These are phyloP conservation scores for Salarias fasciatus DNA, from an alignment of 2,797 vertebrate species.

Conservation along the genomic window DNA sequence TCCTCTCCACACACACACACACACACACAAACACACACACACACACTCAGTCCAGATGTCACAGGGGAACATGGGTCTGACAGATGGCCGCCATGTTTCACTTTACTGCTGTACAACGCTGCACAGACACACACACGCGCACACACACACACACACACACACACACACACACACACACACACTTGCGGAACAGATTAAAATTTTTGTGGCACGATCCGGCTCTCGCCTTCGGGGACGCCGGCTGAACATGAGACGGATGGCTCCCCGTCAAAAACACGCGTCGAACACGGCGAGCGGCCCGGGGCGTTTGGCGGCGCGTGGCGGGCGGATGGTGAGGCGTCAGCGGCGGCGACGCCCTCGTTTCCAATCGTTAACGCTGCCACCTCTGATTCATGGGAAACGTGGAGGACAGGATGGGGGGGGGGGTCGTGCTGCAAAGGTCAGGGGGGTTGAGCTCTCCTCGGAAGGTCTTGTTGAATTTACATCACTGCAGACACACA, in stretches of 20 bases:
- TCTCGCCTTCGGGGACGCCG: neutral
- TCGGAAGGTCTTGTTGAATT: too few relatives aligned
- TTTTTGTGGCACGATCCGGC: neutral
- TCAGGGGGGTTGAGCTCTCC: too few relatives aligned
- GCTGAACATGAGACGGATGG: conserved; percentile 1
- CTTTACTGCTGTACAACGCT: conserved; percentile 28
- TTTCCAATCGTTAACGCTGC: conserved; percentile 50
- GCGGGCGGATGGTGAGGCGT: conserved; percentile 57
- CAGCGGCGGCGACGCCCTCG: conserved; percentile 21
- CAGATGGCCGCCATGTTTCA: conserved; percentile 51
- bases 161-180: too few relatives aligned
- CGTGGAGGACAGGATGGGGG: neutral
- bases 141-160: too few relatives aligned
- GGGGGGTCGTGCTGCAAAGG: too few relatives aligned
- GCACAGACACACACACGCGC: neutral
- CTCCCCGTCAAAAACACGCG: conserved; percentile 6
- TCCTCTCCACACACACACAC: conserved; percentile 5
- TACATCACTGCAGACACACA: neutral
- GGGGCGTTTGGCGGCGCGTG: conserved; percentile 20
- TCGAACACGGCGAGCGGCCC: conserved; percentile 11
- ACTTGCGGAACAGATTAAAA: neutral
- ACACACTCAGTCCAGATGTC: conserved; percentile 51
- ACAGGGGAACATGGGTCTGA: conserved; percentile 41
- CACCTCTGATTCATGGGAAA: conserved; percentile 19
- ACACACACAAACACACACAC: conserved; percentile 4